Conservation (phyloP, 2,888 invertebrate species). For the Calephelis perditalis region DNA sequence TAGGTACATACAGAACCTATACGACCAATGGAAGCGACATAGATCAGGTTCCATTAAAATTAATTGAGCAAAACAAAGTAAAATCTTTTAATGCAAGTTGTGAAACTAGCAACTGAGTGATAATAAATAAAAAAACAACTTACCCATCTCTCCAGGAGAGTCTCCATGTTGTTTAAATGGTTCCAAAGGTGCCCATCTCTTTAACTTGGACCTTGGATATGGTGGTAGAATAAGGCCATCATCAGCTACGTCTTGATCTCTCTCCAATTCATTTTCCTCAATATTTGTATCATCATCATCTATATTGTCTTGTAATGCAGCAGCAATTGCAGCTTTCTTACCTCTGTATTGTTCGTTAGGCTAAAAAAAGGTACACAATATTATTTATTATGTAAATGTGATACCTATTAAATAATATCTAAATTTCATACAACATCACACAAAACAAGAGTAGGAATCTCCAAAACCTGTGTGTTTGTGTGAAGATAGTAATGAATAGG, state of each 20-base stretch:
- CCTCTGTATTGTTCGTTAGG: slow-evolving; percentile 48
- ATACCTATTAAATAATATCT: too few relatives aligned
- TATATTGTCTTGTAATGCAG: slow-evolving; percentile 50
- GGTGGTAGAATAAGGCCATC: slow-evolving; percentile 50
- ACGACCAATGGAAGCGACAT: too few relatives aligned
- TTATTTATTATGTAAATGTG: too few relatives aligned
- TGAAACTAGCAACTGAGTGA: too few relatives aligned
- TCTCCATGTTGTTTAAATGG: slow-evolving; percentile 82
- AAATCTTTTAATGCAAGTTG: too few relatives aligned
- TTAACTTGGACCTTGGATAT: slow-evolving; percentile 66
- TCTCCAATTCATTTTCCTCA: slow-evolving; percentile 52
- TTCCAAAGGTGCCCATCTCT: slow-evolving; percentile 86
- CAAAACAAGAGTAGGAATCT: too few relatives aligned
- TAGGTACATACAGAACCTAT: too few relatives aligned
- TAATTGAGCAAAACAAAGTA: too few relatives aligned
- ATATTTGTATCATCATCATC: slow-evolving; percentile 55
- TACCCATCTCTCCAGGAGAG: slow-evolving; percentile 94
- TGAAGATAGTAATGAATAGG: too few relatives aligned
- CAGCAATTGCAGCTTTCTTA: slow-evolving; percentile 68
- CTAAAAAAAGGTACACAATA: slow-evolving; percentile 14
- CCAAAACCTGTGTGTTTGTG: too few relatives aligned
- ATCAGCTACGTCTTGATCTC: slow-evolving; percentile 48
- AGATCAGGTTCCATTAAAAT: too few relatives aligned
- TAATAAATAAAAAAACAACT: slow-evolving; percentile 28
- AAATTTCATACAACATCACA: too few relatives aligned